These are phyloP conservation scores for Plagiodera versicolora DNA, from an alignment of 2,888 invertebrate species.

Conservation along the genomic window DNA sequence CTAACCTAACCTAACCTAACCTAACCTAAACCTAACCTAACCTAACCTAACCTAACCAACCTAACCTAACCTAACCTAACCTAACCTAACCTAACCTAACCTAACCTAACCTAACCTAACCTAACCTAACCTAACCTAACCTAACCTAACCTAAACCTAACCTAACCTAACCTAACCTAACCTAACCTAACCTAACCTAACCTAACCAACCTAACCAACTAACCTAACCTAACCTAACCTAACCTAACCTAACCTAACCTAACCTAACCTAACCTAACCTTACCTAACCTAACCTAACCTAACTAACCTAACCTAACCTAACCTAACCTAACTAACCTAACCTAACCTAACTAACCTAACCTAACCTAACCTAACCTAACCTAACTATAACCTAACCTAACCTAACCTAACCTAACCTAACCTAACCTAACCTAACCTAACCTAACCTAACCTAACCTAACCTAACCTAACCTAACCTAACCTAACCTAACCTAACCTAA, in stretches of 20 bases:
- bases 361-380: conserved; percentile 12
- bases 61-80: no score
- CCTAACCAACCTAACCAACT: no score
- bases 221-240: conserved; percentile 32
- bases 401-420: conserved; percentile 14
- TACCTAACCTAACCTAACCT: conserved; percentile 5
- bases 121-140: conserved; percentile 36
- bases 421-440: conserved; percentile 12
- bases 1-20: no score
- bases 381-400: conserved; percentile 13
- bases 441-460: conserved; percentile 13
- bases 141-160: no score
- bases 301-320: conserved; percentile 17
- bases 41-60: no score
- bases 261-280: conserved; percentile 20
- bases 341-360: conserved; percentile 18
- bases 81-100: conserved; percentile 20
- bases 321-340: conserved; percentile 18
- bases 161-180: conserved; percentile 39
- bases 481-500: conserved; percentile 14
- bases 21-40: no score
- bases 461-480: conserved; percentile 14
- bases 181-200: conserved; percentile 38
- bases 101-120: conserved; percentile 24
- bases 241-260: conserved; percentile 19